Percentiles rank a stretch among this genome's conserved stretches.
phyloP scores from a whole-genome alignment of 2,888 invertebrate species.

The Saturnia pavonia region DNA sequence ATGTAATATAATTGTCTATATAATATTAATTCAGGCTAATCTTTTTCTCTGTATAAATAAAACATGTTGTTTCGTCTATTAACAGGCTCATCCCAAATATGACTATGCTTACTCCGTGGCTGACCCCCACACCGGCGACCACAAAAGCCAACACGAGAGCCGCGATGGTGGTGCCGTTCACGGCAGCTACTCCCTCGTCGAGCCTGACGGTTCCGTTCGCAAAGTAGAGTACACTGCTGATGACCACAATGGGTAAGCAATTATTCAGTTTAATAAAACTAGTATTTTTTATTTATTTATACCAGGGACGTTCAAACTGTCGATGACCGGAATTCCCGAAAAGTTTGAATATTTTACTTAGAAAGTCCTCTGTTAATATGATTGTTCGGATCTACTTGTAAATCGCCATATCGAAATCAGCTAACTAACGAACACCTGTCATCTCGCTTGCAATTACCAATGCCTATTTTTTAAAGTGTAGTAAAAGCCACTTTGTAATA shows the following conservation, averaged over 20 bases:
- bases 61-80: conserved; percentile 20
- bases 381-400: too few relatives aligned
- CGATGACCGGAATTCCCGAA: too few relatives aligned
- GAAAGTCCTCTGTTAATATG: too few relatives aligned
- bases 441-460: too few relatives aligned
- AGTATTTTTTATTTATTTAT: not conserved
- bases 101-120: conserved; percentile 83
- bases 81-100: conserved; percentile 83
- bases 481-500: too few relatives aligned
- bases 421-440: too few relatives aligned
- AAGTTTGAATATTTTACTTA: too few relatives aligned
- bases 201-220: conserved; percentile 83
- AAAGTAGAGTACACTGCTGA: conserved; percentile 84
- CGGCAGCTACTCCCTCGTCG: conserved; percentile 84
- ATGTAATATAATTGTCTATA: too few relatives aligned
- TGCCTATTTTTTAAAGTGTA: too few relatives aligned
- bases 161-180: conserved; percentile 84
- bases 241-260: conserved; percentile 80
- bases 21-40: too few relatives aligned
- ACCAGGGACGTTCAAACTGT: too few relatives aligned
- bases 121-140: conserved; percentile 84
- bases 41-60: not conserved
- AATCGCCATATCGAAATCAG: too few relatives aligned
- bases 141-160: conserved; percentile 83
- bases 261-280: conserved; percentile 20